Base-by-base conservation (phyloP, 1,140 invertebrate genomes). In the Drosophila pachea region DNA sequence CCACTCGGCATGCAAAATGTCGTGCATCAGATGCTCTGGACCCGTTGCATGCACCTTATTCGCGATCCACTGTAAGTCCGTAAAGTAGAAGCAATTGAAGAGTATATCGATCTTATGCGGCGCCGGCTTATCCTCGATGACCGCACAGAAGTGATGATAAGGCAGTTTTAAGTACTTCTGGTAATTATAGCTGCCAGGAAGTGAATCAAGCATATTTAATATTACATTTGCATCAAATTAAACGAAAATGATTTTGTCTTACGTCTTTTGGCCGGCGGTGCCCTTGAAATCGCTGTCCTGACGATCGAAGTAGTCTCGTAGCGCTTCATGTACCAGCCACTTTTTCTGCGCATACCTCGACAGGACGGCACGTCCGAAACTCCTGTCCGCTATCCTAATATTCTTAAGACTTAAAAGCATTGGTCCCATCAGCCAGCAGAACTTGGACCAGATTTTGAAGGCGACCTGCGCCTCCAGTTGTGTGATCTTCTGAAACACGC, bases 161-260 rank as follows among this genome's bases (percentile, higher is more conserved):
- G 95, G 95, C 45, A 97, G 90, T 90, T 97, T 95, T 89, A 95
- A 94, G 45, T 95, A 90, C 90, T 94, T 95, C 86, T 95, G 90
- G n/a, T 92, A 91, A 89, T 96, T 95, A 88, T 94, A 94, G 82
- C 94, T 94, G 86, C 35, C 90, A 90, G 6, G 6, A n/a, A n/a
- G n/a, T n/a, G 40, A 5, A 14, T 5, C 3, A 16, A 7, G 5
- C 14, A 22, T 43, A 43, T 22, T 22, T 22, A 1, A 22, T 22
- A 22, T 22, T 22, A 22, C 22, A 3, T 2, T 22, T 22, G n/a
- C n/a, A n/a, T n/a, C 22, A 22, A 22, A 22, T 22, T 38, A 8
- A 8, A 9, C 0, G 4, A n/a, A 11, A n/a, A n/a, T 40, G 38
- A 12, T 5, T 14, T 35, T 7, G 4, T 0, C 78, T 87, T 55